Evolutionary conservation across 2,113 vertebrate species (phyloP).

Genomic region (Hemibagrus wyckioides): DNA sequence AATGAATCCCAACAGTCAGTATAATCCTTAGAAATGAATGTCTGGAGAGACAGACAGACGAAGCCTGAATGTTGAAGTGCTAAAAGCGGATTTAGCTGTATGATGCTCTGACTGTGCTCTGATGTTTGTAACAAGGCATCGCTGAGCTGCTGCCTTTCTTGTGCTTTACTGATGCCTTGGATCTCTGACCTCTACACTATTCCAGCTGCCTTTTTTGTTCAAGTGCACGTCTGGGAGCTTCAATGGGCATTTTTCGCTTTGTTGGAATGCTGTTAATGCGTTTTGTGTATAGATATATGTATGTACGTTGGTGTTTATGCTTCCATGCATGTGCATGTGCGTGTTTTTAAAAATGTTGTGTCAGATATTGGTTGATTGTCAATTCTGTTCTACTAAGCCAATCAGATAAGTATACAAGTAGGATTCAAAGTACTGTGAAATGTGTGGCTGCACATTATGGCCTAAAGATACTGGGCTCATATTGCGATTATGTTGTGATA

Average conservation of each 20-base stretch:
- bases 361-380: not conserved
- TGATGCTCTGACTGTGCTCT: conserved; percentile 32
- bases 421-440: not conserved
- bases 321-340: conserved; percentile 14
- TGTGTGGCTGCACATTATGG: not conserved
- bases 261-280: conserved; percentile 8
- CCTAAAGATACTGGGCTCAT: not conserved
- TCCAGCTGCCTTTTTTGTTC: conserved; percentile 11
- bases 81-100: conserved; percentile 25
- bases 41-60: not conserved
- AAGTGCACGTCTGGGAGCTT: conserved; percentile 21
- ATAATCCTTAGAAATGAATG: conserved; percentile 16
- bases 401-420: not conserved
- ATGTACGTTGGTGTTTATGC: conserved; percentile 1
- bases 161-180: conserved; percentile 32
- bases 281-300: not conserved
- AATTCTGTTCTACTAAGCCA: not conserved
- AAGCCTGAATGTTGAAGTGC: not conserved
- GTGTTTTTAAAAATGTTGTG: not conserved
- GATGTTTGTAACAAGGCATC: conserved; percentile 60
- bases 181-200: conserved; percentile 4
- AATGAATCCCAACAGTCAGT: not conserved
- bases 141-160: conserved; percentile 35
- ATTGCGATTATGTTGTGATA: not conserved
- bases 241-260: conserved; percentile 19